These are phyloP conservation scores for Bombus picipes DNA, from an alignment of 1,140 invertebrate species.

Conservation along the genomic window DNA sequence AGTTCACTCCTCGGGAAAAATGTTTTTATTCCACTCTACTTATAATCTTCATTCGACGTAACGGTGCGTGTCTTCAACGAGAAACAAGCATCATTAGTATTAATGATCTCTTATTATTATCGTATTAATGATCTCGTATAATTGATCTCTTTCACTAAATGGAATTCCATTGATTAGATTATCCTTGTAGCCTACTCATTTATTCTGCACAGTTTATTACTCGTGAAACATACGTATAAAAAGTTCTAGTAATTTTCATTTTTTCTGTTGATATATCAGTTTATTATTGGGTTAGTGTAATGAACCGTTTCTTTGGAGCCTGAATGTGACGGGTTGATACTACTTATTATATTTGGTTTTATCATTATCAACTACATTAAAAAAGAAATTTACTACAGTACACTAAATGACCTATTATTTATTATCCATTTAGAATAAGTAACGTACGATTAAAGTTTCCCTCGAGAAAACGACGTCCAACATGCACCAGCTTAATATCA, in stretches of 20 bases:
- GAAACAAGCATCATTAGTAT: constrained; percentile 47
- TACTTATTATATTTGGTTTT: background rate
- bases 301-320: background rate
- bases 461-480: background rate
- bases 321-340: background rate
- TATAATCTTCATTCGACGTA: constrained; percentile 35
- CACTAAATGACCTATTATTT: background rate
- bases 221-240: background rate
- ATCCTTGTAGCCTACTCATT: background rate
- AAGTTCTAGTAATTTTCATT: background rate
- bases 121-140: too few species aligned
- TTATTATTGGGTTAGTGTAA: background rate
- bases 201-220: background rate
- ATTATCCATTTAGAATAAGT: background rate
- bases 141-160: constrained; percentile 46
- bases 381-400: background rate
- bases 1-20: constrained; percentile 34
- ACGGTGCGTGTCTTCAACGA: constrained; percentile 46
- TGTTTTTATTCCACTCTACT: constrained; percentile 12
- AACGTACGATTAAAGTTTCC: background rate
- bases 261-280: background rate
- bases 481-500: background rate
- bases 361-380: background rate
- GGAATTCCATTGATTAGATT: constrained; percentile 46
- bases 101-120: background rate